Base-by-base conservation (phyloP, 2,888 invertebrate species). In the Nephrocerus scutellatus region DNA sequence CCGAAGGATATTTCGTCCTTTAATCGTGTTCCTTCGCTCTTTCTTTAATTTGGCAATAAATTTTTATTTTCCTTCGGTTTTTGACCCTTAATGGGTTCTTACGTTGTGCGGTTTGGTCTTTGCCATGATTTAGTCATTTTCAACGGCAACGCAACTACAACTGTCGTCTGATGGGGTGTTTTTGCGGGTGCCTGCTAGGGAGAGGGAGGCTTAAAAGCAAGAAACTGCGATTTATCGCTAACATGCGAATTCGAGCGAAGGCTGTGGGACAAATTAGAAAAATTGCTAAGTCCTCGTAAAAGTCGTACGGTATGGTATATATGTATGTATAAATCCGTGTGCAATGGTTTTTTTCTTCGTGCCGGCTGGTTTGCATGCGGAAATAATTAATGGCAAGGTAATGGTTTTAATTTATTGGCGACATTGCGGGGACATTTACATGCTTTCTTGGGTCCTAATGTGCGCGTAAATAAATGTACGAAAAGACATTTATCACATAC, bases 371-470 rank as follows among this genome's bases (percentile, higher is more conserved):
- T 8, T 8, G 22, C 36, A 39, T 39, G 36, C 39, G 44, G 39
- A 43, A 44, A 47, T 47, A 48, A 46, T 48, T 48, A 48, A 48
- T 48, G 46, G 46, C 46, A 48, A 48, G 46, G 47, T 48, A n/a
- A 46, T 48, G 47, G 41, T 48, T 46, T 48, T 48, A 48, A 48
- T 48, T 48, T 48, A 48, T 48, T 46, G 41, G 46, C n/a, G n/a
- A n/a, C n/a, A n/a, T n/a, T n/a, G n/a, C n/a, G n/a, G n/a, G n/a
- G n/a, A n/a, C n/a, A n/a, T n/a, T n/a, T n/a, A n/a, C n/a, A n/a
- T n/a, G n/a, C n/a, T n/a, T n/a, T n/a, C n/a, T n/a, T n/a, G n/a
- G n/a, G n/a, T n/a, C n/a, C n/a, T n/a, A n/a, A n/a, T n/a, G n/a
- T n/a, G n/a, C n/a, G n/a, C n/a, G n/a, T n/a, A n/a, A n/a, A n/a